phyloP scores from a whole-genome alignment of 2,113 vertebrate species.

The Drymodes brunneopygia region DNA sequence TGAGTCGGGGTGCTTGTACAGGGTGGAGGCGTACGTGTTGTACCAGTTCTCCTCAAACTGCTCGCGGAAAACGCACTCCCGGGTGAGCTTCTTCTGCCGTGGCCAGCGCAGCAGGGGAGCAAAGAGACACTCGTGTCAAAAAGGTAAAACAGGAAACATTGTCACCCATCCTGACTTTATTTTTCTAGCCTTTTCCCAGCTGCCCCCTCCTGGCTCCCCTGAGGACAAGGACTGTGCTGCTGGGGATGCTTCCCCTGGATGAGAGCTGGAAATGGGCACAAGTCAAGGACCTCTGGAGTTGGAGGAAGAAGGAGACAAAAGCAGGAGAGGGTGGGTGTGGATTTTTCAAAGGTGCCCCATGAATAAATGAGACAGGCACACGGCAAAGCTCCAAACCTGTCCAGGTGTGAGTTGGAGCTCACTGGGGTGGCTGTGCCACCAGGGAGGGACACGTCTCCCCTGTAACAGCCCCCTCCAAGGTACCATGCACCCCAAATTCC shows the following conservation, averaged over 20 bases:
- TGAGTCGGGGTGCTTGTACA: conserved; percentile 92
- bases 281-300: not conserved
- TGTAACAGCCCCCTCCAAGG: accelerated
- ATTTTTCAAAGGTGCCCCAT: not conserved
- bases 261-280: not conserved
- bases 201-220: not conserved
- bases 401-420: not conserved
- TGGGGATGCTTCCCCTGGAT: not conserved
- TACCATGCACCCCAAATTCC: accelerated
- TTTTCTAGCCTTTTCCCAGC: not conserved
- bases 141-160: accelerated
- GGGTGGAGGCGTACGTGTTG: conserved; percentile 96
- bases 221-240: not conserved
- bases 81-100: conserved; percentile 91
- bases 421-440: not conserved
- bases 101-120: not conserved
- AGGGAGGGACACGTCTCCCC: not conserved
- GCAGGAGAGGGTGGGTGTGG: not conserved
- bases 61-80: conserved; percentile 96
- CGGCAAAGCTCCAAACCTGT: not conserved
- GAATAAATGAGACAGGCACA: not conserved
- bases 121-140: not conserved
- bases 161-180: not conserved
- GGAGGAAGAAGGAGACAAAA: not conserved
- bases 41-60: conserved; percentile 99